Conservation (phyloP, 2,888 invertebrate genomes). For the Mimachlamys varia region DNA sequence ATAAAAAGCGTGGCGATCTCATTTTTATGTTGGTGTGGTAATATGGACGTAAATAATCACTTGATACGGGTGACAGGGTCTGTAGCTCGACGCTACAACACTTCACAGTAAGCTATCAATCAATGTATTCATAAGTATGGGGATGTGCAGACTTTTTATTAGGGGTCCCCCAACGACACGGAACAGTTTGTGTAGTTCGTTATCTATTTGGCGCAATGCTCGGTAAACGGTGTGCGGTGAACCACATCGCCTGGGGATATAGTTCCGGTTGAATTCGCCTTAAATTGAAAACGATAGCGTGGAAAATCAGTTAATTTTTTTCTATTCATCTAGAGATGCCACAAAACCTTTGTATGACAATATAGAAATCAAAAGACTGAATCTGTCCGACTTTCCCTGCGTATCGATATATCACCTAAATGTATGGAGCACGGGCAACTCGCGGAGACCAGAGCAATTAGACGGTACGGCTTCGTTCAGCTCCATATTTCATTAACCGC, state of each 20-base stretch:
- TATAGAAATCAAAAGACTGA: neutral
- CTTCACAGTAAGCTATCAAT: neutral
- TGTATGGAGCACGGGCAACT: neutral
- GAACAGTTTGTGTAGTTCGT: neutral
- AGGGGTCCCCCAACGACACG: neutral
- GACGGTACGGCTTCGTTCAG: neutral
- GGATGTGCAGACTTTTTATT: neutral
- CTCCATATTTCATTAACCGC: neutral
- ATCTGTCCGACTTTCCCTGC: neutral
- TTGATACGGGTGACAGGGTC: neutral
- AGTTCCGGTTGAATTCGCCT: neutral
- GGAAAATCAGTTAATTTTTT: slow-evolving; percentile 17
- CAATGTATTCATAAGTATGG: neutral
- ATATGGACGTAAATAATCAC: neutral
- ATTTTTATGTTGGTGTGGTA: neutral
- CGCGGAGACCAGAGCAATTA: neutral
- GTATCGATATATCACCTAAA: neutral
- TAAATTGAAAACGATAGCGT: slow-evolving; percentile 34
- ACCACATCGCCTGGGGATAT: neutral
- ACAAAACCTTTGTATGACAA: slow-evolving; percentile 2
- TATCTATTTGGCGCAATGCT: neutral
- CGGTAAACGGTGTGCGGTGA: neutral
- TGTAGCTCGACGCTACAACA: neutral
- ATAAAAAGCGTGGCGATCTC: slow-evolving; percentile 4
- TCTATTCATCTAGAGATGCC: slow-evolving; percentile 4